Conservation (phyloP, 2,888 invertebrate genomes). For the Oligia latruncula region DNA sequence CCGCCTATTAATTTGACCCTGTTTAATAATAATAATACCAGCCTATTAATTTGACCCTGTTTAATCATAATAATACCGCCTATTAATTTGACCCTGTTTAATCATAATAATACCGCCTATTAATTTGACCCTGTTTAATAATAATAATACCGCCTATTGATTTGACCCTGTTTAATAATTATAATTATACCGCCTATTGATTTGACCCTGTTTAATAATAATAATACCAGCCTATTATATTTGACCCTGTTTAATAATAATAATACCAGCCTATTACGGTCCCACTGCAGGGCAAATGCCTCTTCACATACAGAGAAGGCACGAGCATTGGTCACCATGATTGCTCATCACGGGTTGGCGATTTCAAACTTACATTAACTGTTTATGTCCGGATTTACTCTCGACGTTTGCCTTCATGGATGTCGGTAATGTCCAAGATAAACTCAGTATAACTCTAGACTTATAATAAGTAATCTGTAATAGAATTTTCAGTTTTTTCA, state of each 20-base stretch:
- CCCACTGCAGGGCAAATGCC: background rate
- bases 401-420: background rate
- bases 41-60: too few species aligned
- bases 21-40: too few species aligned
- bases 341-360: background rate
- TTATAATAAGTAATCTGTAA: too few species aligned
- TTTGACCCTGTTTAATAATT: too few species aligned
- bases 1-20: background rate
- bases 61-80: too few species aligned
- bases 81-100: background rate
- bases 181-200: too few species aligned
- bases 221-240: background rate
- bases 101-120: background rate
- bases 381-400: too few species aligned
- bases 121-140: background rate
- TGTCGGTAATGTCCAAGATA: background rate
- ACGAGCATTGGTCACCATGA: background rate
- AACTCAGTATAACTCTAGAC: background rate
- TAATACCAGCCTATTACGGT: background rate
- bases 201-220: too few species aligned
- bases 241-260: background rate
- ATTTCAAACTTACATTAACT: too few species aligned
- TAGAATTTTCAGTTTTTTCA: background rate
- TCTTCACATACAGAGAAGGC: background rate
- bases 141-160: background rate